Evolutionary conservation across 35 echinoderm and acorn worm genomes (phyloP), one percentile per base, ranked within the genome.

Genomic region (Eucidaris tribuloides): DNA sequence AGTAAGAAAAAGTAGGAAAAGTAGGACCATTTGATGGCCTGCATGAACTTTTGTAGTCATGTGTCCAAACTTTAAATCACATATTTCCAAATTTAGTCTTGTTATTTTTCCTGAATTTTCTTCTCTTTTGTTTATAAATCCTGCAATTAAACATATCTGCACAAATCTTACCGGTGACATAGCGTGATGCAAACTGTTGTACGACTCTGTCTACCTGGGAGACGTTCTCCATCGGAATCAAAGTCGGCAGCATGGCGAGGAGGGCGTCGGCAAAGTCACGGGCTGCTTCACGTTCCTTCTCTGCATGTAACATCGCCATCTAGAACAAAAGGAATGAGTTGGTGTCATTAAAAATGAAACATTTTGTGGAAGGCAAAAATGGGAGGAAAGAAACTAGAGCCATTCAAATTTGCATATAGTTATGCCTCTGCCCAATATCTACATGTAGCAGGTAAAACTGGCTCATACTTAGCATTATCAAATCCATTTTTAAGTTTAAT

Each of bases 141-240:
- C n/a, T n/a, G n/a, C n/a, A n/a, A n/a, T n/a, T n/a, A n/a, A n/a
- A 35, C 65, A 5, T 7, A 20, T 7, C 6, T 19, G 37, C 4
- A 14, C 4, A 18, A 77, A 29, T 35, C 81, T 77, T 84, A 99
- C 96, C 87, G 83, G 79, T 84, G 58, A 92, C 90, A 87, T 93
- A 99, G 45, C 71, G 86, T 34, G 96, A 93, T 2, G 96, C 91
- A 77, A 99, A 99, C 40, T 89, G 74, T 54, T 90, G 90, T 7
- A 99, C 59, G 3, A 52, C 79, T 33, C 90, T 83, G 60, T 99
- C 96, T 5, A 93, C 91, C 23, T 89, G 78, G 15, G 59, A 86
- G 0, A 77, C 79, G 58, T 93, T 84, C 0, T 78, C 65, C 61
- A 93, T 71, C 19, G 34, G 54, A 27, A 99, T 76, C n/a, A 99